Percentiles rank a stretch among this genome's conserved stretches.
These are phyloP conservation scores for Proales similis DNA, from an alignment of 1,140 invertebrate species.

Conservation along the genomic window DNA sequence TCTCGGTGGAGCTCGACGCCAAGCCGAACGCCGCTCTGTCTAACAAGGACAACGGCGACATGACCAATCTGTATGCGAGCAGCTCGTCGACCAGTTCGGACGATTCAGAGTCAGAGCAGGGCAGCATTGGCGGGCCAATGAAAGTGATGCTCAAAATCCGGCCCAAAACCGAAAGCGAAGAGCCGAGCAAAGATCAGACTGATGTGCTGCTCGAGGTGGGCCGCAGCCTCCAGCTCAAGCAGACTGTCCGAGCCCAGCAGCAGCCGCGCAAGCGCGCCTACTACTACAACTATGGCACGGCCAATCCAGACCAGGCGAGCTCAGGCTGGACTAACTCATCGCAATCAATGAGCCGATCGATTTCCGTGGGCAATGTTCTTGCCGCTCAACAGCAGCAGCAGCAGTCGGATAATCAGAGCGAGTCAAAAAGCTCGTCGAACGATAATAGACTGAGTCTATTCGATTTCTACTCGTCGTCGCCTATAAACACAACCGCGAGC, in stretches of 20 bases:
- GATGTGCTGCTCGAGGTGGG: conserved; percentile 27
- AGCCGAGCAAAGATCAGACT: neutral
- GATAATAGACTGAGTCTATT: too few species aligned
- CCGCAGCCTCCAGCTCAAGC: conserved; percentile 2
- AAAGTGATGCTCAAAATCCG: conserved; percentile 35
- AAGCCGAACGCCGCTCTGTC: conserved; percentile 3
- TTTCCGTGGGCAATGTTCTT: conserved; percentile 11
- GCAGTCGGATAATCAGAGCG: too few species aligned
- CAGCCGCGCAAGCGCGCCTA: neutral
- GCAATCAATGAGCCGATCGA: conserved; percentile 20
- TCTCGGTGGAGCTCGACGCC: neutral
- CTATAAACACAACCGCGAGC: too few species aligned
- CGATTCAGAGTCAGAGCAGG: conserved; percentile 25
- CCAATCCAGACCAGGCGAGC: neutral
- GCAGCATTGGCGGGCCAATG: conserved; percentile 7
- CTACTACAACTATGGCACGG: neutral
- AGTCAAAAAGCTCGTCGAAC: too few species aligned
- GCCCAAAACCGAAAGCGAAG: conserved; percentile 15
- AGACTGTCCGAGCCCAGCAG: neutral
- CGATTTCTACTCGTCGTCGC: too few species aligned
- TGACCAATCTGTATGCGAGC: conserved; percentile 13
- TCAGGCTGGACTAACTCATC: too few species aligned
- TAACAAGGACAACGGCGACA: neutral
- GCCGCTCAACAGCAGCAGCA: too few species aligned
- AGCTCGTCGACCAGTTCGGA: neutral